Evolutionary conservation across 2,113 vertebrate species (phyloP).

Genomic region (Chlorodrepanis virens): DNA sequence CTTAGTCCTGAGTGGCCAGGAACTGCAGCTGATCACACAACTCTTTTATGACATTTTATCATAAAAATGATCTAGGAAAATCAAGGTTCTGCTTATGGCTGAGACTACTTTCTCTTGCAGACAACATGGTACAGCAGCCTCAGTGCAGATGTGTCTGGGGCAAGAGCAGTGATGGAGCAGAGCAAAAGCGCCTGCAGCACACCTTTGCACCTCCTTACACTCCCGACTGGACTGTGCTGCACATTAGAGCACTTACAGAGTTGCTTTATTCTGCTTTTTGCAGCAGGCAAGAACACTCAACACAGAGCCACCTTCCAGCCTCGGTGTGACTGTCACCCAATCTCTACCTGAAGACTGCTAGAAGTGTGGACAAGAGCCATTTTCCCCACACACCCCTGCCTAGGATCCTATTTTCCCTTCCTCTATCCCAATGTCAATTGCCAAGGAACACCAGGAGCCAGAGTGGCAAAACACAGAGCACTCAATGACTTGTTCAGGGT

Average conservation of each 20-base stretch:
- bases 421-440: rapidly evolving
- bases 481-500: neutral
- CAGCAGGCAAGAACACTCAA: neutral
- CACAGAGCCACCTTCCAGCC: neutral
- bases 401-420: neutral
- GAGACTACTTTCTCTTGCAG: neutral
- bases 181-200: neutral
- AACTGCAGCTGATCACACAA: neutral
- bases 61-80: neutral
- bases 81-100: neutral
- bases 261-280: neutral
- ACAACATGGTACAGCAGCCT: neutral
- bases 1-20: neutral
- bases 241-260: neutral
- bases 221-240: neutral
- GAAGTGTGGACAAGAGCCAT: neutral
- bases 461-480: neutral
- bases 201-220: neutral
- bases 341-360: neutral
- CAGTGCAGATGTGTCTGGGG: rapidly evolving
- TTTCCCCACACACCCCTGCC: neutral
- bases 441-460: neutral
- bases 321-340: rapidly evolving
- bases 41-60: neutral
- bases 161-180: neutral